Conservation (phyloP, 2,888 invertebrate genomes). For the Automeris io region DNA sequence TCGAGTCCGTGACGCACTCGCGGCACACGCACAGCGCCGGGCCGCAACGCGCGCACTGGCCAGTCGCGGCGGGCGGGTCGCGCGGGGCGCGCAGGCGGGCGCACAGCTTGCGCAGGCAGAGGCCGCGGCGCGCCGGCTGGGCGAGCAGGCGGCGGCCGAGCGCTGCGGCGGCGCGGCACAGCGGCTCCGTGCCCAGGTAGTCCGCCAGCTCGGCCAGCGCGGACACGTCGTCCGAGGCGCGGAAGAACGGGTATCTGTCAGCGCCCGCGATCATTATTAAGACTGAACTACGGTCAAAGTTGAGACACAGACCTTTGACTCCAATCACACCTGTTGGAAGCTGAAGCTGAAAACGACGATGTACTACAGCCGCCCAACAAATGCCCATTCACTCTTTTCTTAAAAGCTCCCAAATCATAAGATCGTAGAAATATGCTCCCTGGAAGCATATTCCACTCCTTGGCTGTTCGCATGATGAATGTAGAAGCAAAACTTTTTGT, state of each 20-base stretch:
- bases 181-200: slow-evolving; percentile 83
- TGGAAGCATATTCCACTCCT: too few species aligned
- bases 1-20: background rate
- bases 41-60: slow-evolving; percentile 9
- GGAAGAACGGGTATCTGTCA: slow-evolving; percentile 92
- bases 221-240: slow-evolving; percentile 82
- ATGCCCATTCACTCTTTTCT: too few species aligned
- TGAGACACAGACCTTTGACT: too few species aligned
- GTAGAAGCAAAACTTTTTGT: too few species aligned
- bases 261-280: too few species aligned
- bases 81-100: slow-evolving; percentile 31
- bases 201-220: slow-evolving; percentile 90
- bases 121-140: slow-evolving; percentile 38
- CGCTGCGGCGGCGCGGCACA: slow-evolving; percentile 81
- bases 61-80: slow-evolving; percentile 14
- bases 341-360: too few species aligned
- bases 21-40: slow-evolving; percentile 20
- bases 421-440: too few species aligned
- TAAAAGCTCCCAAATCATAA: too few species aligned
- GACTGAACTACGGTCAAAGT: too few species aligned
- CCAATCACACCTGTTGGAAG: too few species aligned
- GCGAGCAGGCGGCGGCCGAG: slow-evolving; percentile 64
- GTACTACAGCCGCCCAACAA: too few species aligned
- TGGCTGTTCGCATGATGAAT: too few species aligned
- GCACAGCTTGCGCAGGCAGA: slow-evolving; percentile 49